Percentiles rank a stretch among this genome's conserved stretches.
These are phyloP conservation scores for Apoda limacodes DNA, from an alignment of 2,888 invertebrate genomes.

Conservation along the genomic window DNA sequence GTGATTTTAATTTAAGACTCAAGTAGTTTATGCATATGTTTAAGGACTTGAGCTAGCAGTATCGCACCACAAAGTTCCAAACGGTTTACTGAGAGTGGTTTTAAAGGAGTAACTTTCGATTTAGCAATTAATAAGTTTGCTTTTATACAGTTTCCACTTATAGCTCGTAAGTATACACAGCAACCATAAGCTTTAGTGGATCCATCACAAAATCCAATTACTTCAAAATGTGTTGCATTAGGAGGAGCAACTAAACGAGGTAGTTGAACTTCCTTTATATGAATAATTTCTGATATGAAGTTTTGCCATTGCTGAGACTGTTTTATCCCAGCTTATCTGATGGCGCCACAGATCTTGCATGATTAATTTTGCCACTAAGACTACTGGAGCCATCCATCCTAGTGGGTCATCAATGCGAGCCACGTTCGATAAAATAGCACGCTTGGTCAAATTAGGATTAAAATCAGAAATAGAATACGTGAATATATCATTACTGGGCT, in stretches of 20 bases:
- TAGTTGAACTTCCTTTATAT: neutral
- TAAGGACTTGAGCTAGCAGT: neutral
- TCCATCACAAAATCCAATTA: slow-evolving; percentile 4
- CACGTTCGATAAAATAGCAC: neutral
- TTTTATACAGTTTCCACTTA: too few relatives aligned
- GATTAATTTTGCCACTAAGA: slow-evolving; percentile 1
- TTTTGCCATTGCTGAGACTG: too few relatives aligned
- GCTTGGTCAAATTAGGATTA: too few relatives aligned
- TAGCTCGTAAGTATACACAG: too few relatives aligned
- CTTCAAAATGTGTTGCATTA: slow-evolving; percentile 1
- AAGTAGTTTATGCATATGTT: too few relatives aligned
- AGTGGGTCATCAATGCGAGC: slow-evolving; percentile 2
- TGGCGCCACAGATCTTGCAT: slow-evolving; percentile 1
- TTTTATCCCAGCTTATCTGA: neutral
- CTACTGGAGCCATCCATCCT: neutral
- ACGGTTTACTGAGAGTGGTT: slow-evolving; percentile 4
- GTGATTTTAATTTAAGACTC: too few relatives aligned
- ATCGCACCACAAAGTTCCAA: slow-evolving; percentile 4
- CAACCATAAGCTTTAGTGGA: slow-evolving; percentile 5
- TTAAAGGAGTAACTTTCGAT: slow-evolving; percentile 2
- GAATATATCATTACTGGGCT: too few relatives aligned
- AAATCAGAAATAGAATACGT: too few relatives aligned
- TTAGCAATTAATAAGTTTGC: slow-evolving; percentile 2
- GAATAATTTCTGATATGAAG: too few relatives aligned
- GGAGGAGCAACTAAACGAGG: neutral